Conservation (phyloP, 2,797 vertebrate species). For the Tympanoctomys barrerae region DNA sequence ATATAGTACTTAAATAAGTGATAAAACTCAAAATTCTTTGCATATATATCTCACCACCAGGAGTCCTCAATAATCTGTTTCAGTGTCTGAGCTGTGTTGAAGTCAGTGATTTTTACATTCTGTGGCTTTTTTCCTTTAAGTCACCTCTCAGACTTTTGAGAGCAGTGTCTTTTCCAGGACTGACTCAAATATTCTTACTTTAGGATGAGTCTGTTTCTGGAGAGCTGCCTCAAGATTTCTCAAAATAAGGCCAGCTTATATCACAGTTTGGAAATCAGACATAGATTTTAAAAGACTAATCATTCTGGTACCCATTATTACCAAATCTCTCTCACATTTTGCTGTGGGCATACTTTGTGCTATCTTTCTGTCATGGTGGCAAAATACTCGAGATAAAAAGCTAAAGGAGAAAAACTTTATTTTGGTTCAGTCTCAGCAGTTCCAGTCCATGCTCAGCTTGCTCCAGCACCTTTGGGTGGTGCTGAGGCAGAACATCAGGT, state of each 20-base stretch:
- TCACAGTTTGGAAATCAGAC: background rate
- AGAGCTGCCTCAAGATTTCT: constrained; percentile 50
- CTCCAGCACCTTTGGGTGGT: background rate
- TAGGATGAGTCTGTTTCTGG: constrained; percentile 28
- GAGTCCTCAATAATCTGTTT: constrained; percentile 56
- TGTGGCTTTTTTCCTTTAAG: constrained; percentile 74
- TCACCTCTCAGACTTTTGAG: constrained; percentile 71
- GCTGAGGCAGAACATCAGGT: background rate
- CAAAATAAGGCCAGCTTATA: background rate
- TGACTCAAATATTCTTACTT: constrained; percentile 75
- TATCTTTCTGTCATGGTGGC: too few relatives aligned
- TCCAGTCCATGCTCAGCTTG: background rate
- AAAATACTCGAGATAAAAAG: background rate
- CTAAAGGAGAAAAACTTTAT: background rate
- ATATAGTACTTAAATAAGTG: background rate
- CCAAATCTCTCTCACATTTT: background rate
- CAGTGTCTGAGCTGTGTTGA: constrained; percentile 48
- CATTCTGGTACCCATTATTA: background rate
- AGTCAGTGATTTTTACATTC: constrained; percentile 67
- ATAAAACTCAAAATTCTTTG: background rate
- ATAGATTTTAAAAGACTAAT: background rate
- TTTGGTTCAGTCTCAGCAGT: background rate
- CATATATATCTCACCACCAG: constrained; percentile 40
- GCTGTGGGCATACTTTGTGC: background rate
- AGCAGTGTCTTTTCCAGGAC: constrained; percentile 58